A percentile compares a stretch with the other conserved stretches of the same genome.
Evolutionary conservation across 2,888 invertebrate species (phyloP).

Genomic region (Noctua janthe): DNA sequence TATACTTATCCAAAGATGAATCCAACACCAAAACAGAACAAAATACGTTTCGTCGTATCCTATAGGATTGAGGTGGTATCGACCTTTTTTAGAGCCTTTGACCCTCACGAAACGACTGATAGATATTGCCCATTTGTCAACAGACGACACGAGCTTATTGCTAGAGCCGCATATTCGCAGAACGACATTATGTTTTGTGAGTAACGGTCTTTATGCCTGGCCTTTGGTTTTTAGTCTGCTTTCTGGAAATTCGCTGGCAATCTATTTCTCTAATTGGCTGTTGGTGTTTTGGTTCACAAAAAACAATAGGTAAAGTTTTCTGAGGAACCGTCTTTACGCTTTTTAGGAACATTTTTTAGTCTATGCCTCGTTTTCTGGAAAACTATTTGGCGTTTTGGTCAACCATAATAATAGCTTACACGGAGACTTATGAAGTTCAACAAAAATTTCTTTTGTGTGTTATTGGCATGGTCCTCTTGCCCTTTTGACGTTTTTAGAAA

Average conservation of each 20-base stretch:
- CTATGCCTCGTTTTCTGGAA: background rate
- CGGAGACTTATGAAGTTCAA: background rate
- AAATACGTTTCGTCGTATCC: slow-evolving; percentile 34
- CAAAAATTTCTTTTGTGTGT: background rate
- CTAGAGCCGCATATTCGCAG: slow-evolving; percentile 18
- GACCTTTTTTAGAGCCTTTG: slow-evolving; percentile 44
- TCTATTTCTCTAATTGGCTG: background rate
- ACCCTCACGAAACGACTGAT: slow-evolving; percentile 50
- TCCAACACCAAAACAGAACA: background rate
- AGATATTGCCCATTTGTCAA: slow-evolving; percentile 58
- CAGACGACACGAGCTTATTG: slow-evolving; percentile 34
- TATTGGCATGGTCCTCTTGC: background rate
- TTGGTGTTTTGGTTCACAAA: background rate
- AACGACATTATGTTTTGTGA: slow-evolving; percentile 29
- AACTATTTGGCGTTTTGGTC: background rate
- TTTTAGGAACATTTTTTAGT: background rate
- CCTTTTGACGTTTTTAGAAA: background rate
- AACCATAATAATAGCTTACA: background rate
- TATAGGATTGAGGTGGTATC: slow-evolving; percentile 26
- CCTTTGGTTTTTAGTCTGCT: slow-evolving; percentile 1
- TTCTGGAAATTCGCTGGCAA: background rate
- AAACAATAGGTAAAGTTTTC: background rate
- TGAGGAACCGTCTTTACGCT: background rate
- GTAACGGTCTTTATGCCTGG: background rate
- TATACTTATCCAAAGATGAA: slow-evolving; percentile 3